Percentiles rank a stretch among this genome's conserved stretches.
These are phyloP conservation scores for Todus mexicanus DNA, from an alignment of 2,797 vertebrate genomes.

Conservation along the genomic window DNA sequence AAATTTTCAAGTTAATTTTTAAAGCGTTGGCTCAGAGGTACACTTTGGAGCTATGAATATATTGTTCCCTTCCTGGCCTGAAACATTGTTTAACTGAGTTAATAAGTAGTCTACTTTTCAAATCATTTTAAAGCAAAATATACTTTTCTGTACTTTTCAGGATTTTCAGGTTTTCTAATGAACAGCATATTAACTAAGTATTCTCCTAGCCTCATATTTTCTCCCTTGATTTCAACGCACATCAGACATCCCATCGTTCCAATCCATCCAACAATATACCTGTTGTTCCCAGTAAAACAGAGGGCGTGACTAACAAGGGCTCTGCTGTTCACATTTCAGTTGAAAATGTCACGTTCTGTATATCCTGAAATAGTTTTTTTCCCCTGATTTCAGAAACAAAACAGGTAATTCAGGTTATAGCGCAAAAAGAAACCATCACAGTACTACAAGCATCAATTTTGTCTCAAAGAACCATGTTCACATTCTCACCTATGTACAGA, in stretches of 20 bases:
- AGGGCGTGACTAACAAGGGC: neutral
- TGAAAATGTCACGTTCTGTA: neutral
- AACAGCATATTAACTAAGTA: neutral
- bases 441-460: neutral
- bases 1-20: neutral
- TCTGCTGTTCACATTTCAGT: neutral
- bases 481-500: neutral
- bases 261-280: neutral
- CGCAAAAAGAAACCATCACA: neutral
- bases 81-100: neutral
- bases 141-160: neutral
- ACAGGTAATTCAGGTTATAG: neutral
- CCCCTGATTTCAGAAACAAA: neutral
- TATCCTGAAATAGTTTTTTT: neutral
- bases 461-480: neutral
- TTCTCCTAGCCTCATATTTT: neutral
- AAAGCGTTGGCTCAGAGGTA: neutral
- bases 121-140: neutral
- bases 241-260: neutral
- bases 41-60: neutral
- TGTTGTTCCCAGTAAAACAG: neutral
- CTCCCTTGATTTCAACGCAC: neutral
- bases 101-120: neutral
- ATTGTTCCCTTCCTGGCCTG: neutral
- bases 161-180: slow-evolving; percentile 15